Conservation (phyloP, 1,140 invertebrate species). For the Lethrus apterus region DNA sequence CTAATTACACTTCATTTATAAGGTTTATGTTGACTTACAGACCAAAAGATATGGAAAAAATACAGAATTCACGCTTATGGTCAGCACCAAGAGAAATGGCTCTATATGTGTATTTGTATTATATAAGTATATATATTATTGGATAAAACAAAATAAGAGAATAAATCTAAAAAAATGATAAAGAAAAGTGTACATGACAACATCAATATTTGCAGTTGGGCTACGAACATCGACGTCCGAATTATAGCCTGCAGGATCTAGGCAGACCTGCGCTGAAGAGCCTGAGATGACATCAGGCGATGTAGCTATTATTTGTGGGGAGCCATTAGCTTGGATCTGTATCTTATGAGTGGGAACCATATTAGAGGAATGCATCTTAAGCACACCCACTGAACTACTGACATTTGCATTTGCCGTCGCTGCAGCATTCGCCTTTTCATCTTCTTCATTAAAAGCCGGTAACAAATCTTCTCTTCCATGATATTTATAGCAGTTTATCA, state of each 20-base stretch:
- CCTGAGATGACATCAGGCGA: slow-evolving; percentile 52
- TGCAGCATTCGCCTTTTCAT: slow-evolving; percentile 61
- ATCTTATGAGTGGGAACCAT: slow-evolving; percentile 43
- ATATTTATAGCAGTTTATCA: slow-evolving; percentile 97
- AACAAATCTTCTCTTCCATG: slow-evolving; percentile 93
- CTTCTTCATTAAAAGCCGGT: slow-evolving; percentile 88
- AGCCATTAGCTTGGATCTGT: slow-evolving; percentile 45
- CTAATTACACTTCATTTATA: too few relatives aligned
- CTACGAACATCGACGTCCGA: slow-evolving; percentile 60
- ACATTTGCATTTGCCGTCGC: slow-evolving; percentile 43
- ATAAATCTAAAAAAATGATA: neutral
- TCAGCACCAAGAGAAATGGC: too few relatives aligned
- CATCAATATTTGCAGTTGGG: slow-evolving; percentile 30
- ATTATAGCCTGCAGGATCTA: slow-evolving; percentile 53
- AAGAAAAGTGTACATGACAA: slow-evolving; percentile 19
- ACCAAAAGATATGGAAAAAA: too few relatives aligned
- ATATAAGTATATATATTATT: too few relatives aligned
- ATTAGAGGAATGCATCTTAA: slow-evolving; percentile 54
- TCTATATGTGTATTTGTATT: too few relatives aligned
- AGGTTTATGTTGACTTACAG: too few relatives aligned
- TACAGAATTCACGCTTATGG: too few relatives aligned
- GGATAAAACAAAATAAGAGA: slow-evolving; percentile 5
- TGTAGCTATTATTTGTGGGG: slow-evolving; percentile 48
- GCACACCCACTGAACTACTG: slow-evolving; percentile 53
- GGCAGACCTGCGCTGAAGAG: slow-evolving; percentile 64